Conservation (phyloP, 2,888 invertebrate species). For the Uropetala carovei region DNA sequence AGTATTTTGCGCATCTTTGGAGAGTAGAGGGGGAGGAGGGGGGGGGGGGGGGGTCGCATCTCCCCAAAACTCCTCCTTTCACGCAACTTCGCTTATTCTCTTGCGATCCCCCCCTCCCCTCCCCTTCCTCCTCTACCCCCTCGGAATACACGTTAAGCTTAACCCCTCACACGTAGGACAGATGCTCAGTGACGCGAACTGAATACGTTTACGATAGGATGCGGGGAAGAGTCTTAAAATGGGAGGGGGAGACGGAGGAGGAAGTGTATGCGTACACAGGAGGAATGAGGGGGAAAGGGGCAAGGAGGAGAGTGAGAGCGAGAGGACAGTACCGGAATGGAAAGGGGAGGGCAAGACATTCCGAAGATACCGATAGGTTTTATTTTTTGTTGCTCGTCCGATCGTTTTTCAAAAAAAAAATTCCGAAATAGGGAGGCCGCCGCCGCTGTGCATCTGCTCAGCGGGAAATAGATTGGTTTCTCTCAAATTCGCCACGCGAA, state of each 20-base stretch:
- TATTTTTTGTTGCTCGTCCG: neutral
- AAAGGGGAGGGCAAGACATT: neutral
- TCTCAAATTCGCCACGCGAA: too few relatives aligned
- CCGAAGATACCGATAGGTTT: neutral
- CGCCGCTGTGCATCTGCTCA: neutral
- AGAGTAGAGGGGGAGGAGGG: too few relatives aligned
- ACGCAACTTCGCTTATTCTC: neutral
- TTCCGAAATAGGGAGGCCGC: neutral
- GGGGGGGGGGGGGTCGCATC: neutral
- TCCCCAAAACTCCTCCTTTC: neutral
- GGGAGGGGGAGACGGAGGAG: neutral
- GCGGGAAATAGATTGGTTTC: neutral
- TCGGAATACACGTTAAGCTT: constrained; percentile 10
- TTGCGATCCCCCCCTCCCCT: neutral
- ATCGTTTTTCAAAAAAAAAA: constrained; percentile 31
- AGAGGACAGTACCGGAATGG: neutral
- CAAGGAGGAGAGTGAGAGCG: neutral
- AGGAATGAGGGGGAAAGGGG: neutral
- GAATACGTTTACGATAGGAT: constrained; percentile 54
- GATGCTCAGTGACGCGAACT: constrained; percentile 54
- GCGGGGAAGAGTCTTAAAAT: neutral
- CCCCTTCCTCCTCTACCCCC: neutral
- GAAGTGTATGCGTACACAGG: neutral
- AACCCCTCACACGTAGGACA: constrained; percentile 43
- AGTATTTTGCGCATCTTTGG: constrained; percentile 4